These are phyloP conservation scores for Notiomystis cincta DNA, from an alignment of 2,113 vertebrate genomes.

Conservation along the genomic window DNA sequence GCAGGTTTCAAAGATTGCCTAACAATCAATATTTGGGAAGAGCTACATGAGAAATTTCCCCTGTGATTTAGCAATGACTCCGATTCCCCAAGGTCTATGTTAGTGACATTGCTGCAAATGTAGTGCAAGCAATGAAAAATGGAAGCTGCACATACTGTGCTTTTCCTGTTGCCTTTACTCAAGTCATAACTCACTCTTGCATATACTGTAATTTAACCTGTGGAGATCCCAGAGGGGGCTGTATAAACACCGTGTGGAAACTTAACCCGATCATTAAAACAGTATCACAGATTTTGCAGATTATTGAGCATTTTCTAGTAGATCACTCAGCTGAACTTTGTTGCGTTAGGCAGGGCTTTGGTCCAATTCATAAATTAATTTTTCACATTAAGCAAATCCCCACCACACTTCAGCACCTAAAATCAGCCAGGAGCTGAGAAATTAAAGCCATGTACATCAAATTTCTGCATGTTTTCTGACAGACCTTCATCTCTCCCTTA, in stretches of 20 bases:
- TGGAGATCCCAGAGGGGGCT: constrained; percentile 57
- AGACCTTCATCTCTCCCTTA: not conserved
- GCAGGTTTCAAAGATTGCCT: constrained; percentile 50
- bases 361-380: not conserved
- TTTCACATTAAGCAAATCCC: not conserved
- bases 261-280: constrained; percentile 32
- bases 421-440: not conserved
- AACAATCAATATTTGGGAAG: constrained; percentile 66
- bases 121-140: constrained; percentile 58
- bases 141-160: constrained; percentile 27
- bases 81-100: constrained; percentile 34
- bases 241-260: constrained; percentile 29
- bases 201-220: constrained; percentile 67
- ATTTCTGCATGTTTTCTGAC: not conserved
- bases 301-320: not conserved
- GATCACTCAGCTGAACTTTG: not conserved
- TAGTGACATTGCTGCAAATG: constrained; percentile 54
- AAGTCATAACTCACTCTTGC: constrained; percentile 61
- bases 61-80: constrained; percentile 48
- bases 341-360: not conserved
- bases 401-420: not conserved
- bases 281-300: not conserved
- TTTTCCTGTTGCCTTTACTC: constrained; percentile 44
- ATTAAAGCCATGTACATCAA: not conserved
- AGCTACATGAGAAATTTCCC: constrained; percentile 61